These are phyloP conservation scores for Stegastes partitus DNA, from an alignment of 2,113 vertebrate species.

Conservation along the genomic window DNA sequence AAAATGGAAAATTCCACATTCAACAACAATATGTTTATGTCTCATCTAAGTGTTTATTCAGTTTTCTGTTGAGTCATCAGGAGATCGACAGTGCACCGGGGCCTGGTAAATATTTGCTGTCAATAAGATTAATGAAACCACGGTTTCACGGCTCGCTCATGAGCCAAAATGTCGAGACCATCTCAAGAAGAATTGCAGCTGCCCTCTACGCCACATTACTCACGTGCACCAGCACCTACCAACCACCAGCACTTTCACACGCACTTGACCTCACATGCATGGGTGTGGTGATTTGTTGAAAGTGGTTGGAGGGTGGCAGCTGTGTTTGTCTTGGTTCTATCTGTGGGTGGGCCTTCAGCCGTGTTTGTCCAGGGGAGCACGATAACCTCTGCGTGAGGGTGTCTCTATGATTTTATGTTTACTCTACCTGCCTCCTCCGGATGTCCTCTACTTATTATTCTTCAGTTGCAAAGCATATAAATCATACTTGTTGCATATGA, in stretches of 20 bases:
- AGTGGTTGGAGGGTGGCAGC: constrained; percentile 61
- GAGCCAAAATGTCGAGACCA: neutral
- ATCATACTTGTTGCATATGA: neutral
- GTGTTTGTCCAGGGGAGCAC: constrained; percentile 36
- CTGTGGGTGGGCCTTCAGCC: constrained; percentile 47
- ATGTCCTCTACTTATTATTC: constrained; percentile 39
- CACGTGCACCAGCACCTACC: constrained; percentile 13
- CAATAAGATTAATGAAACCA: constrained; percentile 7
- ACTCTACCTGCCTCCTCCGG: constrained; percentile 18
- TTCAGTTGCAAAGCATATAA: constrained; percentile 1
- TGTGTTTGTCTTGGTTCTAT: constrained; percentile 80
- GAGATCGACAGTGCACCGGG: neutral
- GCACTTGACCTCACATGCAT: neutral
- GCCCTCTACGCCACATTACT: no score
- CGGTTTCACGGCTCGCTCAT: neutral
- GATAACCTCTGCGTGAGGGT: constrained; percentile 8
- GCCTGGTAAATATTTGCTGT: neutral
- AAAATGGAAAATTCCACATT: constrained; percentile 1
- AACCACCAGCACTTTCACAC: constrained; percentile 13
- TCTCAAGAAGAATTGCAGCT: neutral
- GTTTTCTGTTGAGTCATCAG: neutral
- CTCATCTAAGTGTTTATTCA: neutral
- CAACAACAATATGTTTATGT: neutral
- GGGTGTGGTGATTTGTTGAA: constrained; percentile 38
- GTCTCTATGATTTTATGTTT: constrained; percentile 25